phyloP scores from a whole-genome alignment of 2,888 invertebrate genomes.

The Sisyra nigra region DNA sequence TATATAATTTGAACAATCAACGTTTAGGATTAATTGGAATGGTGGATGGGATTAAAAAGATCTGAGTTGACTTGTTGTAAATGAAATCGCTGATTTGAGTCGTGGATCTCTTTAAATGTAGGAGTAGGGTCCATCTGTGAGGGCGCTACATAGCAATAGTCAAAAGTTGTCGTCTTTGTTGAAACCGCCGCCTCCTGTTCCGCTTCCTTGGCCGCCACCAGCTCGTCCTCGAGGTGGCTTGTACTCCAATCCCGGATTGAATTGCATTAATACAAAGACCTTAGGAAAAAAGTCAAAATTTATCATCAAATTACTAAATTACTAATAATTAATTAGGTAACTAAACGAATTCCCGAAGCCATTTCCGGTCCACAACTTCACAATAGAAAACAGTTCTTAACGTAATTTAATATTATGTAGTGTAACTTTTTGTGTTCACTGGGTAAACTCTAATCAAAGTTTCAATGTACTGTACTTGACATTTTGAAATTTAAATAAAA shows the following conservation, averaged over 20 bases:
- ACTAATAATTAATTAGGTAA: too few relatives aligned
- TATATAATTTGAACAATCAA: slow-evolving; percentile 10
- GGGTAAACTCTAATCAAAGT: too few relatives aligned
- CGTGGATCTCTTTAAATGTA: slow-evolving; percentile 47
- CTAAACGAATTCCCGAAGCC: too few relatives aligned
- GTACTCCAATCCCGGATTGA: slow-evolving; percentile 95
- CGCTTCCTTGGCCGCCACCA: slow-evolving; percentile 31
- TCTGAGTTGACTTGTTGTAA: neutral
- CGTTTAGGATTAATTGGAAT: slow-evolving; percentile 17
- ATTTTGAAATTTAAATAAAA: too few relatives aligned
- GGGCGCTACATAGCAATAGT: slow-evolving; percentile 98
- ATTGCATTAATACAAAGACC: slow-evolving; percentile 98
- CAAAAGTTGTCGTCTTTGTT: slow-evolving; percentile 92
- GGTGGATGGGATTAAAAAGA: slow-evolving; percentile 17
- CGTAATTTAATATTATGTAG: too few relatives aligned
- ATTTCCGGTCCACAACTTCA: too few relatives aligned
- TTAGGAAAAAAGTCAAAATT: slow-evolving; percentile 25
- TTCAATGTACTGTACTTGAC: too few relatives aligned
- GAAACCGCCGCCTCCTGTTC: slow-evolving; percentile 45
- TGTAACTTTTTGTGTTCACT: too few relatives aligned
- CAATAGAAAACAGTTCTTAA: too few relatives aligned
- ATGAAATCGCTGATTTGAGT: slow-evolving; percentile 2
- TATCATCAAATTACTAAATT: too few relatives aligned
- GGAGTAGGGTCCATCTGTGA: slow-evolving; percentile 94
- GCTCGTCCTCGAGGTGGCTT: slow-evolving; percentile 60